Base-by-base conservation (phyloP, 37 sponge, comb jelly and placozoan species). In the Cladorhizidae sp. region DNA sequence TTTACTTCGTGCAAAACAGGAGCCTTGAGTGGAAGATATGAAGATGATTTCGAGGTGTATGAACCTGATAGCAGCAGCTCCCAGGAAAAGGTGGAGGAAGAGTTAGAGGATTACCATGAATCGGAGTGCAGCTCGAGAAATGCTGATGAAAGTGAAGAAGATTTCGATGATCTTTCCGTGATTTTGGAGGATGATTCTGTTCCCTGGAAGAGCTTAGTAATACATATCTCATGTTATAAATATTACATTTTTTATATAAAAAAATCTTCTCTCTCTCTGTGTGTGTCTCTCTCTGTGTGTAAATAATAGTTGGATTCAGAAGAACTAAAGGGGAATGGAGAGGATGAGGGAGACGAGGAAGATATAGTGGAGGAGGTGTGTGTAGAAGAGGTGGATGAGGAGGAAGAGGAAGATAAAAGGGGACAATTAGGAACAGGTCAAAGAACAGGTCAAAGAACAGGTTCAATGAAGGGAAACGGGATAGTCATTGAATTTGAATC, bases 41-140 rank as follows among this genome's bases (percentile, higher is more conserved):
- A 95, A 5, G 89, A 87, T 43, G 95, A 95, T 69, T 91, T 88
- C 88, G 95, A 95, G 74, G 33, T 14, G 32, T 64, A 25, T 9
- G 31, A 18, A 20, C 31, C 52, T 22, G 56, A 32, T 54, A n/a
- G 11, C 1, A 32, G 31, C 38, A 18, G 32, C 36, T 7, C 36
- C 31, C 20, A 35, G 21, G 39, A 7, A 36, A 38, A 37, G 38
- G 3, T 67, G 8, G 68, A 54, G 57, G 42, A 1, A 57, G 57
- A 18, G 39, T 33, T 36, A 39, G 70, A 2, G 57, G 38, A 23
- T 55, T 57, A 35, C 17, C 20, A 9, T 26, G 40, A 21, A 67
- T 28, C 25, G 70, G 28, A 11, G 79, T 20, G 2, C 50, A 29
- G 42, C 57, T 20, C 21, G 71, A 52, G 64, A 14, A 65, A 68